Conservation (phyloP, 2,888 invertebrate species). For the Venusia cambrica region DNA sequence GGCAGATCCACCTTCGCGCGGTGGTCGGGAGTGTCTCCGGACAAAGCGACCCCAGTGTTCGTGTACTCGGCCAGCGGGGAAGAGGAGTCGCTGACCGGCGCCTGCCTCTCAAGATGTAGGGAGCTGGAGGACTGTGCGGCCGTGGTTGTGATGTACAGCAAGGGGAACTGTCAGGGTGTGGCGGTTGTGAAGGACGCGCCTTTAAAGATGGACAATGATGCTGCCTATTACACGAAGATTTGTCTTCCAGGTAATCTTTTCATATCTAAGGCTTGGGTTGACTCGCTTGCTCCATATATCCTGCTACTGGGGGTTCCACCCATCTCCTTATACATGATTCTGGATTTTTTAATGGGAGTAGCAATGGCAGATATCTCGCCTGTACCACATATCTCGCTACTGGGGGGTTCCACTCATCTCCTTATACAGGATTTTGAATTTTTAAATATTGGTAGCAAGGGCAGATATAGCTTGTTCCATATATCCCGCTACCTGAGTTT, state of each 20-base stretch:
- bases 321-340: too few relatives aligned
- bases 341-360: too few relatives aligned
- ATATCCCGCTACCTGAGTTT: too few relatives aligned
- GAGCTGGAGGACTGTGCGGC: constrained; percentile 69
- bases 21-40: constrained; percentile 66
- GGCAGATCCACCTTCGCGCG: constrained; percentile 55
- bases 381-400: too few relatives aligned
- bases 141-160: constrained; percentile 70
- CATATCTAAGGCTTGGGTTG: too few relatives aligned
- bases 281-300: too few relatives aligned
- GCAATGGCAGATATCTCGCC: too few relatives aligned
- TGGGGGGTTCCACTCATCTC: too few relatives aligned
- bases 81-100: constrained; percentile 64
- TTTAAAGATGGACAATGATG: constrained; percentile 74
- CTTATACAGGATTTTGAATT: too few relatives aligned
- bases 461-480: too few relatives aligned
- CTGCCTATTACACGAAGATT: constrained; percentile 84
- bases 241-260: constrained; percentile 83
- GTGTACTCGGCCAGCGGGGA: constrained; percentile 69
- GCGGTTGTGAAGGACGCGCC: constrained; percentile 41
- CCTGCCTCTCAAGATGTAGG: constrained; percentile 68
- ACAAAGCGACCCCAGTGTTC: constrained; percentile 61
- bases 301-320: too few relatives aligned
- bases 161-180: constrained; percentile 72
- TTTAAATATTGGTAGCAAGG: too few relatives aligned